Evolutionary conservation across 1,140 invertebrate species (phyloP), one percentile per base, ranked within the genome.

Genomic region (Oreohelix idahoensis): DNA sequence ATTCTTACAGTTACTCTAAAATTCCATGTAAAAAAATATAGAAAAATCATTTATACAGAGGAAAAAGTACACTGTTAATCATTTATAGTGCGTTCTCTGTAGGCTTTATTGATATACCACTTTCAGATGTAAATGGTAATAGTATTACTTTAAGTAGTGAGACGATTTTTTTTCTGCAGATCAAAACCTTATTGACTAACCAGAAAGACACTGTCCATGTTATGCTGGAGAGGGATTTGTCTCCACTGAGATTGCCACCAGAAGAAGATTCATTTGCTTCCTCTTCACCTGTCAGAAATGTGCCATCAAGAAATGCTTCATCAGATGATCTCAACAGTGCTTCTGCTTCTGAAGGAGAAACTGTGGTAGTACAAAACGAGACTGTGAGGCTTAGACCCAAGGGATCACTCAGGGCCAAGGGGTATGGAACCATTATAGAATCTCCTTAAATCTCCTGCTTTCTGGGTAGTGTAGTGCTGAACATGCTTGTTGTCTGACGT

Each of bases 181-280:
- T 93, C 84, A 89, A 91, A 80, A 80, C 86, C 29, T 66, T 93
- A 17, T 86, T 93, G 29, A 85, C 88, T 26, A 88, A 90, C 83
- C 77, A 84, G 13, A 85, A 85, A 38, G 87, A 90, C 73, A 76
- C 88, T 36, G 88, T 94, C 23, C 91, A 96, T 94, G 91, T 97
- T 80, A 97, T 96, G 45, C 96, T 98, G 86, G 97, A 98, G 91
- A 96, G 97, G 88, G 96, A 97, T 92, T 96, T 96, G 39, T 95
- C 96, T 83, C 94, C 95, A n/a, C 91, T 96, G 5, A 94, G 94
- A 76, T 88, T 89, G 92, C 36, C 91, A 92, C 45, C 91, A 89
- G 77, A 94, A 93, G 87, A 87, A 49, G 83, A 86, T 17, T 70
- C 69, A 36, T 84, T 80, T 17, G 38, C 81, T n/a, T 36, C 79